Conservation (phyloP, 2,113 vertebrate species). For the Lycaon pictus region DNA sequence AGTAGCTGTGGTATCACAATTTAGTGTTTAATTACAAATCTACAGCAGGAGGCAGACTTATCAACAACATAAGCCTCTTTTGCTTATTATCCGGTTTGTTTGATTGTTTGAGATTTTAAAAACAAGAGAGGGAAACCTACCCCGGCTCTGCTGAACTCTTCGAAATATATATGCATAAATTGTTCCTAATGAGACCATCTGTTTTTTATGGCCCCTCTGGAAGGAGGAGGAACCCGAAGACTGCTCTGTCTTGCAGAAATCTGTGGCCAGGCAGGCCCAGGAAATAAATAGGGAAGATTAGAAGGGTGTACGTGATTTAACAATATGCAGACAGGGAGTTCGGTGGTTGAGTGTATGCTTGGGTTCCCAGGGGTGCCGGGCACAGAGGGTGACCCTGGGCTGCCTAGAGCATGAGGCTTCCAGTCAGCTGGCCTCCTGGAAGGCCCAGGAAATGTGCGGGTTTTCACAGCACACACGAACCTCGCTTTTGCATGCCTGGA, state of each 20-base stretch:
- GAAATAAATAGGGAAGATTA: constrained; percentile 81
- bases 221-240: constrained; percentile 90
- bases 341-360: background rate
- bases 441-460: background rate
- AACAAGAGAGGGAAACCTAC: constrained; percentile 83
- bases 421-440: background rate
- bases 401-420: background rate
- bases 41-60: background rate
- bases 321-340: constrained; percentile 52
- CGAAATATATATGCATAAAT: constrained; percentile 93
- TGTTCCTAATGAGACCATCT: constrained; percentile 93
- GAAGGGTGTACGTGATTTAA: constrained; percentile 76
- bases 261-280: constrained; percentile 86
- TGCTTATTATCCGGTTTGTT: background rate
- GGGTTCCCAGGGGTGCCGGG: background rate
- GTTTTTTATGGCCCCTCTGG: constrained; percentile 92
- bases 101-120: background rate
- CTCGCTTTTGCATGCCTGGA: constrained; percentile 34
- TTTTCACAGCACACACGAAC: constrained; percentile 17
- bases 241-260: constrained; percentile 90
- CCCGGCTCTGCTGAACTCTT: constrained; percentile 89
- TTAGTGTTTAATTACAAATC: background rate
- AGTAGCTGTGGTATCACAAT: background rate
- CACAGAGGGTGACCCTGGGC: constrained; percentile 36
- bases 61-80: background rate